Base-by-base conservation (phyloP, 2,113 vertebrate species). In the Cyprinodon brontotheroides region DNA sequence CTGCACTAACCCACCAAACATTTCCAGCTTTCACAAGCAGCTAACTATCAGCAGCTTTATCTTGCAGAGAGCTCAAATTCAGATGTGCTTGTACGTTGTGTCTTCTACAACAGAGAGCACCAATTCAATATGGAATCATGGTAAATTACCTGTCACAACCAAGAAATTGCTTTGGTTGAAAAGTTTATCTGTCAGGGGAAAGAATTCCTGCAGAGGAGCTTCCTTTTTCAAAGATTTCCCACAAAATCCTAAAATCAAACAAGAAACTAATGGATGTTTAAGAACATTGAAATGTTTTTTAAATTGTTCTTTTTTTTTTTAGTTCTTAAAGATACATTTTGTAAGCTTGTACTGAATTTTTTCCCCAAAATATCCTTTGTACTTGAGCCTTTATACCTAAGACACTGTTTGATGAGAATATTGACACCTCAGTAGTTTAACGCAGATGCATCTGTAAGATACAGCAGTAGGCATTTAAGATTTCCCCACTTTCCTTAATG, bases 51-150 rank as follows among this genome's bases (percentile, higher is more conserved):
- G 62, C 76, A 60, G 71, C 77, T 83, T 75, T 70, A 70, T 72
- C 59, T 53, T 0, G 20, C 37, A 14, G 36, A n/a, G n/a, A 83
- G 69, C 78, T 85, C 75, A 82, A 39, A n/a, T n/a, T n/a, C n/a
- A n/a, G 50, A 79, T 70, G 59, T 62, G 57, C 86, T 76, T 82
- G 61, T 71, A 43, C 78, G 79, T 69, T 37, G 68, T 61, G 65
- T 77, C 74, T 72, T 47, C 11, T 12, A 29, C 13, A 43, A 38
- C 47, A 68, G 15, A 64, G 13, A 11, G 29, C 68, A 47, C 36
- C 20, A 72, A 61, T 70, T 45, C 39, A 45, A 37, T 29, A 36
- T 65, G 1, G 5, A 62, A n/a, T 83, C 20, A 9, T 4, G 22
- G 36, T n/a, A 59, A 70, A 41, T 59, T 4, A 59, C 41, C 22